Evolutionary conservation across 2,113 vertebrate genomes (phyloP), one percentile per base, ranked within the genome.

Genomic region (Apteryx mantelli): DNA sequence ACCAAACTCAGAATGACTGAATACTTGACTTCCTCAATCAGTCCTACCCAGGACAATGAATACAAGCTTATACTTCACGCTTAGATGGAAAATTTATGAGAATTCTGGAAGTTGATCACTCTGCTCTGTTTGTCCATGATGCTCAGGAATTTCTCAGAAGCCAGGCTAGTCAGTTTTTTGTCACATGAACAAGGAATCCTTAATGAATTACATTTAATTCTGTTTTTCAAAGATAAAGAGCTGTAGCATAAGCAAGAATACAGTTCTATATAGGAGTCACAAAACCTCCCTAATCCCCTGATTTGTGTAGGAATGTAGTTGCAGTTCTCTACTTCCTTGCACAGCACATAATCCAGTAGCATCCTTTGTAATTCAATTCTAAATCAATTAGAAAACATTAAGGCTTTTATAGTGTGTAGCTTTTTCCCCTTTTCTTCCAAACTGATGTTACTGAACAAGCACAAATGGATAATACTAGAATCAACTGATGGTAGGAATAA

Each of bases 51-150:
- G 83, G 76, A 61, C 46, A 88, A 44, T 40, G n/a, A 81, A 92
- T 78, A 80, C 11, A 63, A 55, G 15, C 8, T 92, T 58, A 28
- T 60, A 34, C 82, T 66, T 6, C 21, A n/a, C 26, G 22, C 2
- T 58, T 40, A 93, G 40, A 82, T 42, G 22, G 32, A 71, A 93
- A 89, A 86, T 68, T 84, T 71, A n/a, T 44, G 32, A 53, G 46
- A 92, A 56, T 61, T 66, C 12, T 28, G 8, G 48, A 79, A 89
- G 56, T 60, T 8, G 3, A 32, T 78, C 52, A 44, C 19, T 38
- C n/a, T 76, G 48, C 13, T 90, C 75, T 75, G 19, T 38, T 83
- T 81, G 11, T 75, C 24, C 4, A 0, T 1, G 0, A 11, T 26
- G 19, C 46, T 22, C 52, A 82, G 46, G 40, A 86, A 68, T 79